Evolutionary conservation across 2,797 vertebrate genomes (phyloP), one percentile per base, ranked within the genome.

Genomic region (Alca torda): DNA sequence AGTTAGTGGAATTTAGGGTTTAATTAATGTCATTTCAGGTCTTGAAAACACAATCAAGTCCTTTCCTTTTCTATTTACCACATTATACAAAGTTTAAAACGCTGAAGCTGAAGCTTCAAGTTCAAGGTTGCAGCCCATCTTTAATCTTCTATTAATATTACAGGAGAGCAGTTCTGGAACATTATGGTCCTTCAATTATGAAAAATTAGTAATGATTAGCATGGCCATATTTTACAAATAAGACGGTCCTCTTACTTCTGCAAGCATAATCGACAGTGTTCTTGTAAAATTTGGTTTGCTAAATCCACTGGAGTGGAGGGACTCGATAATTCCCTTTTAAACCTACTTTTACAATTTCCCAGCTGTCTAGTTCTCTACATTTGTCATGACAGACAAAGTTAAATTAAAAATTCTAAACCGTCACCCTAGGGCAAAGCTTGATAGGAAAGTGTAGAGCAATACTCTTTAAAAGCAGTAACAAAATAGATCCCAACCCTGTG

Each of bases 371-470:
- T 76, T 93, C 77, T 78, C 82, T 83, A 20, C 26, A 82, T 95
- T 91, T 88, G 56, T 74, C 68, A 89, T 85, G 60, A 94, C n/a
- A 91, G 86, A 91, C 50, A 85, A 92, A 95, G 82, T 90, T 93
- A 90, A 93, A 95, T 95, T 95, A 95, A 94, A 96, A 90, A 95
- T 92, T 90, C 48, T 88, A 94, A 96, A 91, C 87, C 16, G 30
- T 85, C 78, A 93, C 61, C 84, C 75, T 61, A 79, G 64, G 85
- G 87, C 81, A 95, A 95, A 89, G 64, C 51, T 75, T 91, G 80
- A 95, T 70, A 88, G 50, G 68, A 87, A 77, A 87, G 54, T 17
- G 13, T 56, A 94, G 39, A 87, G 64, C 80, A 91, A 78, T 64
- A 83, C 17, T 68, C 57, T 94, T 84, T 88, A 93, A 90, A 95